Evolutionary conservation across 2,113 vertebrate genomes (phyloP), one percentile per base, ranked within the genome.

Genomic region (Heterocephalus glaber): DNA sequence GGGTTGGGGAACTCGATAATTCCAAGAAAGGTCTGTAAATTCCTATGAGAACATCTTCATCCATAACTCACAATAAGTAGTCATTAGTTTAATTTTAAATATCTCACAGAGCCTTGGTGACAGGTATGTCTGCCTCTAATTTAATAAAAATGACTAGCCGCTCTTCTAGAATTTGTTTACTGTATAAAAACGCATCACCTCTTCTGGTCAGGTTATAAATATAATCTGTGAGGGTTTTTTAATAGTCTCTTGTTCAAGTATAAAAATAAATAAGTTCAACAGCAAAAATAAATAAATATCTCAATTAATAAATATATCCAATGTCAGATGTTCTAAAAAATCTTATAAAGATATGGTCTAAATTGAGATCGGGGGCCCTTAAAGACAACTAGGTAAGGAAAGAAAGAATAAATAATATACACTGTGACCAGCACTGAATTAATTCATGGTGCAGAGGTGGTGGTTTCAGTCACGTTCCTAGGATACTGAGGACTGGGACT

Each of bases 201-300:
- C 14, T 19, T 88, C 74, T 88, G 74, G 44, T 89, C 56, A 35
- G 56, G 58, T 61, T 77, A 95, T 60, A 97, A 95, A 97, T 85
- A 90, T 7, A 77, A 93, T 76, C 81, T 3, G 7, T 44, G 7
- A 79, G 17, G 35, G 10, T 68, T 79, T 81, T 74, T 81, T 80
- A 33, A 11, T 56, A 82, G 26, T 58, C 28, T 80, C 38, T 74
- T 61, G 7, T 79, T 94, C 47, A 92, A 93, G 49, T 95, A 95
- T 22, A 95, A 96, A 97, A 97, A 96, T 97, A 96, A 96, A 97
- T 96, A 95, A 82, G 22, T 80, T 81, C 81, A 86, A 87, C 90
- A 95, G 77, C 47, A 97, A 92, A 91, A 96, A 96, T 96, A 97
- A 97, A 98, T 97, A 95, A 83, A 86, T 88, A 91, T 13, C 72